Evolutionary conservation across 2,113 vertebrate genomes (phyloP).

Genomic region (Meleagris gallopavo): DNA sequence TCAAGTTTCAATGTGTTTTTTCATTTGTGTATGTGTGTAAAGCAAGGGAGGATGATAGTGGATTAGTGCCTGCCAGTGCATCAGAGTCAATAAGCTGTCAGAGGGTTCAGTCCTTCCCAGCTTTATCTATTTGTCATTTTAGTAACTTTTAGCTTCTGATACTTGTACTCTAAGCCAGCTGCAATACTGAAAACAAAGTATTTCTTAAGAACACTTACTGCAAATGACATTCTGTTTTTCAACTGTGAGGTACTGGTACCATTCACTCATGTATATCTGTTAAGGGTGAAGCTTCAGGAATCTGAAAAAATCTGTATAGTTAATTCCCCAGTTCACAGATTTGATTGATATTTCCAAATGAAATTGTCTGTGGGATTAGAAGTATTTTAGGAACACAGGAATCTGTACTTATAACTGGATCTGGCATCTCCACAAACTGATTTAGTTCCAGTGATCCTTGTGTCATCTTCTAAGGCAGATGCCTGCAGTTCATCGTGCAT

Average conservation of each 20-base stretch:
- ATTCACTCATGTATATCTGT: not conserved
- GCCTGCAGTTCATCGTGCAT: rapidly evolving
- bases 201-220: not conserved
- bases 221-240: not conserved
- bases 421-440: slow-evolving; percentile 29
- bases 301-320: not conserved
- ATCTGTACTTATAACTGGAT: slow-evolving; percentile 33
- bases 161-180: not conserved
- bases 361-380: not conserved
- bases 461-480: not conserved
- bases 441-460: not conserved
- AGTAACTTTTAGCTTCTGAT: not conserved
- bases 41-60: not conserved
- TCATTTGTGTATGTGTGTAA: not conserved
- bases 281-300: not conserved
- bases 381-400: not conserved
- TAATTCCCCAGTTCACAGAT: not conserved
- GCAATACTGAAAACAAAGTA: rapidly evolving
- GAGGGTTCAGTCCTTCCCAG: not conserved
- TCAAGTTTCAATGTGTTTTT: not conserved
- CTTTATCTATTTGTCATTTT: not conserved
- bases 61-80: not conserved
- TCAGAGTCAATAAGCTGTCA: not conserved
- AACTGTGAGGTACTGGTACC: not conserved
- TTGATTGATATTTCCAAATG: not conserved